Evolutionary conservation across 2,113 vertebrate species (phyloP).

Genomic region (Saguinus midas): DNA sequence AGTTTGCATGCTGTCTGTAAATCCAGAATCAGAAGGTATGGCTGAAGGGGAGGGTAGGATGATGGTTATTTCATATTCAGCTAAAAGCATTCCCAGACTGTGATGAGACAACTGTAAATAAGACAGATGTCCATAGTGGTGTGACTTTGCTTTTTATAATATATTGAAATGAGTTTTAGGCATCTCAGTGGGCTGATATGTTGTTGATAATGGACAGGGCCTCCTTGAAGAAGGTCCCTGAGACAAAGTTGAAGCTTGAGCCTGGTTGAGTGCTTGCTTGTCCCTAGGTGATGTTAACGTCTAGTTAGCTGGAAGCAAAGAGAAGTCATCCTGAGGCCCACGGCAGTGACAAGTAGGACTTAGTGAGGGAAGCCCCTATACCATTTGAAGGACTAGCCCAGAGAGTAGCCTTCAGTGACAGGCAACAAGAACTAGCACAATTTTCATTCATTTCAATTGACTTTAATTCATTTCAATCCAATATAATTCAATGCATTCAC

Average conservation of each 20-base stretch:
- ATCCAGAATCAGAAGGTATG: neutral
- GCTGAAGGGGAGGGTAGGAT: neutral
- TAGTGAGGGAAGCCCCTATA: neutral
- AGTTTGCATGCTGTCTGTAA: neutral
- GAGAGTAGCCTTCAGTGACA: neutral
- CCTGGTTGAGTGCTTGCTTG: neutral
- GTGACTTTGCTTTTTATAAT: neutral
- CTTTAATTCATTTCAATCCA: neutral
- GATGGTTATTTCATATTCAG: neutral
- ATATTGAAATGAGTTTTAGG: neutral
- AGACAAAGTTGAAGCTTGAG: neutral
- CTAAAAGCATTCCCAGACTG: slow-evolving; percentile 46
- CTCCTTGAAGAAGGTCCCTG: neutral
- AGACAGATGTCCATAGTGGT: neutral
- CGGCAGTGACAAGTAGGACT: neutral
- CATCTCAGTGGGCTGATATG: neutral
- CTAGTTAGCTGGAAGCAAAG: neutral
- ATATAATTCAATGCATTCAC: neutral
- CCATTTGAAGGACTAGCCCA: neutral
- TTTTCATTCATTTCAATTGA: neutral
- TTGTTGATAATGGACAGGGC: neutral
- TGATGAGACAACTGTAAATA: slow-evolving; percentile 3
- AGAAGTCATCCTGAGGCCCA: neutral
- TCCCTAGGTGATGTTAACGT: neutral
- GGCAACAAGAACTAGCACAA: neutral